Conservation (phyloP, 2,113 vertebrate genomes). For the Nansenia antarctica region DNA sequence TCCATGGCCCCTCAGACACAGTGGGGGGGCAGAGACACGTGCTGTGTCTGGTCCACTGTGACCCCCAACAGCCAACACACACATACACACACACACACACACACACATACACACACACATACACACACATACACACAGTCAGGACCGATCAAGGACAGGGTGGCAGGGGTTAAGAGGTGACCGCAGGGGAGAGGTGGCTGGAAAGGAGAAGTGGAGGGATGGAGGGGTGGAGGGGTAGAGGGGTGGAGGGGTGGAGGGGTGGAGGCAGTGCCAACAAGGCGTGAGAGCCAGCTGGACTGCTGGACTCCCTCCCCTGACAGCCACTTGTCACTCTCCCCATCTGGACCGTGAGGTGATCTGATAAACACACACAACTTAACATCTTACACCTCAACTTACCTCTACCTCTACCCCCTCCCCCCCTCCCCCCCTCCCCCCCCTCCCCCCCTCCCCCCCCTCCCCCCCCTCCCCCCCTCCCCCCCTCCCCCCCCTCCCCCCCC, state of each 20-base stretch:
- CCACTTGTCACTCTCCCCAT: too few species aligned
- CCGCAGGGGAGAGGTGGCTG: background rate
- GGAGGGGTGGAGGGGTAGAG: too few species aligned
- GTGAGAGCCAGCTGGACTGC: too few species aligned
- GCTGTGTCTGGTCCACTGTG: background rate
- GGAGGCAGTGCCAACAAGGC: background rate
- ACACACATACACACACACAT: conserved; percentile 33
- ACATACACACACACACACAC: background rate
- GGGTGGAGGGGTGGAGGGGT: background rate
- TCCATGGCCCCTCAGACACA: too few species aligned
- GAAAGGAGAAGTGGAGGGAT: background rate
- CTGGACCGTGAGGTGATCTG: too few species aligned
- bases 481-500: too few species aligned
- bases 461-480: too few species aligned
- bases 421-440: conserved; percentile 38
- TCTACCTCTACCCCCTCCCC: conserved; percentile 55
- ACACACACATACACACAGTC: background rate
- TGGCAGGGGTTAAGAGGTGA: background rate
- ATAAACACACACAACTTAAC: too few species aligned
- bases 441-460: conserved; percentile 41
- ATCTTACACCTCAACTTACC: too few species aligned
- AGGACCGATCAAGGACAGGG: background rate
- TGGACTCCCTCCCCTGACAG: too few species aligned
- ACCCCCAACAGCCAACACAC: background rate
- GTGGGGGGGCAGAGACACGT: background rate